A percentile compares a stretch with the other conserved stretches of the same genome.
phyloP scores from a whole-genome alignment of 1,140 invertebrate genomes.

The Cheumatopsyche charites region DNA sequence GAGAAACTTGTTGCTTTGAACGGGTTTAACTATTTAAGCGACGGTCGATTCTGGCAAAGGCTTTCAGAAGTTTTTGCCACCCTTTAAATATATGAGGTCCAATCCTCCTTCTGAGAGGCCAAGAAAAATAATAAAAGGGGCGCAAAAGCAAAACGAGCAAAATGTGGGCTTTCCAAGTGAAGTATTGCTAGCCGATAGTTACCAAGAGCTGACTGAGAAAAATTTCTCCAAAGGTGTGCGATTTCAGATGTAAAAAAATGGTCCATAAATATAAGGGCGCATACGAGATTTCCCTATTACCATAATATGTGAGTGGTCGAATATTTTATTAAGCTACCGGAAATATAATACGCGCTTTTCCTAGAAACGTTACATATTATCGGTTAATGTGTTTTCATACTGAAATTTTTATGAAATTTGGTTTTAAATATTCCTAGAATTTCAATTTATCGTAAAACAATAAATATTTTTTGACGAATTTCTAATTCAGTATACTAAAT shows the following conservation, averaged over 20 bases:
- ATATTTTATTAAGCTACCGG: constrained; percentile 45
- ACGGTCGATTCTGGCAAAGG: not conserved
- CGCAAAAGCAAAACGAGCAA: not conserved
- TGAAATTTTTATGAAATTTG: too few species aligned
- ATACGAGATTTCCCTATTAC: constrained; percentile 42
- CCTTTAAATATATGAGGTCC: constrained; percentile 22
- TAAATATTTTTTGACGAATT: too few species aligned
- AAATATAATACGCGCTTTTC: not conserved
- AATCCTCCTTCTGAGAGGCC: not conserved
- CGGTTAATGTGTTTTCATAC: too few species aligned
- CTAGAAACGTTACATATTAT: too few species aligned
- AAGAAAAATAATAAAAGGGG: not conserved
- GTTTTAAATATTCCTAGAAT: too few species aligned
- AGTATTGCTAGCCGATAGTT: constrained; percentile 4
- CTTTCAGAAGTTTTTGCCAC: constrained; percentile 7
- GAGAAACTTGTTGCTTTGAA: constrained; percentile 13
- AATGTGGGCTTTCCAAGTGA: not conserved
- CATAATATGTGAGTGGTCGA: constrained; percentile 43
- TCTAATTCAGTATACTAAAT: too few species aligned
- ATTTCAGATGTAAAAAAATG: constrained; percentile 44
- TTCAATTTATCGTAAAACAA: too few species aligned
- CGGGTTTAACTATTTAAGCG: constrained; percentile 19
- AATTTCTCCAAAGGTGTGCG: constrained; percentile 32
- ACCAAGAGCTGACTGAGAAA: not conserved
- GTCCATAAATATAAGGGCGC: constrained; percentile 41